Evolutionary conservation across 2,888 invertebrate species (phyloP), one percentile per base, ranked within the genome.

Genomic region (Luperina nickerlii): DNA sequence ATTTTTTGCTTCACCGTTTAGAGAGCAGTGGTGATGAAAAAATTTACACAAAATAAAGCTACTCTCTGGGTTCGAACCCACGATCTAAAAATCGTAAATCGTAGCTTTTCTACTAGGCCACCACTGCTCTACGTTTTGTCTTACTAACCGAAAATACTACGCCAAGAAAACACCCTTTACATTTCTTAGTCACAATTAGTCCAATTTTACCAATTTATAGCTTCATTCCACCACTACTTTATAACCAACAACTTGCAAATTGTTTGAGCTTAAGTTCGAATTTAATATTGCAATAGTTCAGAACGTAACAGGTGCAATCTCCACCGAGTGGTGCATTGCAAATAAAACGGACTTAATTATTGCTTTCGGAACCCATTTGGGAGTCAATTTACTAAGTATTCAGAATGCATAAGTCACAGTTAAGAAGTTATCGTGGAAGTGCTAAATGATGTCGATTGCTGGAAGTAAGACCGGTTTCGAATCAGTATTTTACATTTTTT

Each of bases 241-340:
- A 71, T 73, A 70, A 38, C 57, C 70, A 79, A 70, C 57, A 32
- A 83, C 54, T 81, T 54, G 69, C 65, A 70, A 85, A 73, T 76
- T 68, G 70, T 76, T 76, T 67, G 20, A 63, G 76, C 69, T 76
- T n/a, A 38, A 82, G 27, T 82, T 68, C 24, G n/a, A 78, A 83
- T 75, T 84, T 72, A 86, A 84, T 86, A 78, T 32, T 45, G 71
- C 82, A 74, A 78, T 82, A 83, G 74, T 84, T 83, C 74, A 74
- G n/a, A 74, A 73, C 4, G 84, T 84, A 84, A 83, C 84, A 84
- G 86, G 86, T 84, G 84, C 84, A 84, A 62, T 74, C 48, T n/a
- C 48, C 15, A n/a, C 68, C 65, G 18, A 77, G 57, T 74, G 62
- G 57, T 45, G 83, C 69, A 75, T 74, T 66, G 84, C 79, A 84